Base-by-base conservation (phyloP, 2,888 invertebrate species). In the Aphidoletes aphidimyza region DNA sequence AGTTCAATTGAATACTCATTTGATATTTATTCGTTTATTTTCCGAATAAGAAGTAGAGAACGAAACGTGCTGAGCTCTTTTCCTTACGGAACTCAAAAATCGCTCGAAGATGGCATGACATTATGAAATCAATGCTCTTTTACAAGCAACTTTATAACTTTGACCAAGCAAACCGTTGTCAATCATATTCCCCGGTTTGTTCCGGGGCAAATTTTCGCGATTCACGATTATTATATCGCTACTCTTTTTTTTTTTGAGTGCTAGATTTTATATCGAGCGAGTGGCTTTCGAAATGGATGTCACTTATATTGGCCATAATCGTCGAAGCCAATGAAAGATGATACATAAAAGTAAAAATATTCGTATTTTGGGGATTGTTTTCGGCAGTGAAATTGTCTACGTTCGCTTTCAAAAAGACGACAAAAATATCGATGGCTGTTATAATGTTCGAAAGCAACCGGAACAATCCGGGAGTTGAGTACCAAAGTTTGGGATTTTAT, bases 11-110 rank as follows among this genome's bases (percentile, higher is more conserved):
- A 69, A 69, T n/a, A 69, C 69, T n/a, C 69, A 69, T 69, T 69
- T 69, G 30, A 69, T 30, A 34, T 69, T 69, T 69, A 69, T 69
- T 69, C 54, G 54, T 54, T 54, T 54, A 54, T 54, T 54, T 39
- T 39, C n/a, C n/a, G n/a, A n/a, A n/a, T n/a, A n/a, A n/a, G n/a
- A n/a, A n/a, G n/a, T n/a, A n/a, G n/a, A n/a, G n/a, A n/a, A n/a
- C n/a, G n/a, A n/a, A n/a, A n/a, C n/a, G n/a, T n/a, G n/a, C n/a
- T n/a, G n/a, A n/a, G n/a, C n/a, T n/a, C n/a, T n/a, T n/a, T n/a
- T n/a, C n/a, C n/a, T n/a, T n/a, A n/a, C n/a, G n/a, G n/a, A n/a
- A n/a, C n/a, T n/a, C n/a, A n/a, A n/a, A n/a, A n/a, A n/a, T n/a
- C n/a, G n/a, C n/a, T 42, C 42, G 42, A 42, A 42, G 6, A 42